Evolutionary conservation across 1,140 invertebrate genomes (phyloP).

Genomic region (Sweltsa coloradensis): DNA sequence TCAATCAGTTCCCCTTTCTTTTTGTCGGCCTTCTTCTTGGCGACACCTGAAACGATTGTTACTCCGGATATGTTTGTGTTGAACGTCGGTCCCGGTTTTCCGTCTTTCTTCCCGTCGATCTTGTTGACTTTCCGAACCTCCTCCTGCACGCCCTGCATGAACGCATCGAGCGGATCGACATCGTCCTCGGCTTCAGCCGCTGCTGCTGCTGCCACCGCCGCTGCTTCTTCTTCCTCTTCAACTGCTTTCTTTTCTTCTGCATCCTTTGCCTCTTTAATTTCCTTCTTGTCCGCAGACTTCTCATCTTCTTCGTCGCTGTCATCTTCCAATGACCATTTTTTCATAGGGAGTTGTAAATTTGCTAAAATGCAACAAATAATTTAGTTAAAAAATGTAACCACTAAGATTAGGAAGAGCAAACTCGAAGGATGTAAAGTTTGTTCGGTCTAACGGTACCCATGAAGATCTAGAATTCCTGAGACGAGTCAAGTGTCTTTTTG

Average conservation of each 20-base stretch:
- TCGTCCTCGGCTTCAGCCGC: no score
- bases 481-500: no score
- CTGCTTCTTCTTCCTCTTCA: no score
- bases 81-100: constrained; percentile 6
- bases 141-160: constrained; percentile 79
- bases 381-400: no score
- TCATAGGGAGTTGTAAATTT: constrained; percentile 44
- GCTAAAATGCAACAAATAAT: constrained; percentile 25
- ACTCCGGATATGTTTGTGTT: constrained; percentile 33
- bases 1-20: constrained; percentile 89
- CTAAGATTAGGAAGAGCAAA: no score
- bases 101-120: constrained; percentile 41
- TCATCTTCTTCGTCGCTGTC: constrained; percentile 69
- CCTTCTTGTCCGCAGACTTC: constrained; percentile 33
- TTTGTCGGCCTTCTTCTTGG: constrained; percentile 71
- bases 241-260: no score
- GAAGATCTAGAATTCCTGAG: no score
- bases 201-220: no score
- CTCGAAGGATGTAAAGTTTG: no score
- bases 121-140: constrained; percentile 89
- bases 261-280: constrained; percentile 31
- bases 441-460: no score
- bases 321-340: constrained; percentile 88
- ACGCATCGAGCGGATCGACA: constrained; percentile 92
- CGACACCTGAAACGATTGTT: constrained; percentile 79